Conservation (phyloP, 2,113 vertebrate genomes). For the Machaerirhynchus nigripectus region DNA sequence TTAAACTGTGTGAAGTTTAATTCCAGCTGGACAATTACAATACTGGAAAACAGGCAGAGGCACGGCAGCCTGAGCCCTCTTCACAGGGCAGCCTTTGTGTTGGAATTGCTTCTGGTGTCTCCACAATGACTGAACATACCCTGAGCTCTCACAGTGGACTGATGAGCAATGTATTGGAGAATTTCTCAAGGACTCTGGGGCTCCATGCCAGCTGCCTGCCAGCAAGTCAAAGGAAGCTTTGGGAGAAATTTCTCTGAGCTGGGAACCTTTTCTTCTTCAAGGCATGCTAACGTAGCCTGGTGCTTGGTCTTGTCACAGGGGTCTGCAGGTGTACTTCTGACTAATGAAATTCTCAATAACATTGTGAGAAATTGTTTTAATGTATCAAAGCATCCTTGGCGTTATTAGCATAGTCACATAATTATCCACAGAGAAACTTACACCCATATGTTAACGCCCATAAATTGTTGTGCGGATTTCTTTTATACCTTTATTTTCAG, state of each 20-base stretch:
- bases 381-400: conserved; percentile 11
- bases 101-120: not conserved
- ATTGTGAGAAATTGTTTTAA: not conserved
- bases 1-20: not conserved
- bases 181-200: not conserved
- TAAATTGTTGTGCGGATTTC: not conserved
- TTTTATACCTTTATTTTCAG: conserved; percentile 31
- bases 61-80: not conserved
- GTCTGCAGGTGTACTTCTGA: not conserved
- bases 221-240: not conserved
- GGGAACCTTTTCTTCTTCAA: not conserved
- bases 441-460: conserved; percentile 40
- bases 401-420: conserved; percentile 18
- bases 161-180: not conserved
- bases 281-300: not conserved
- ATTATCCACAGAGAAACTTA: conserved; percentile 38
- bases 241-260: not conserved
- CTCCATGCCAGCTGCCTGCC: not conserved
- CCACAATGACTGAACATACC: not conserved
- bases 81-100: not conserved
- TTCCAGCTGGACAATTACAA: not conserved
- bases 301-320: not conserved
- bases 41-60: not conserved
- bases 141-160: not conserved
- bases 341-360: not conserved